Conservation (phyloP, 2,888 invertebrate species). For the Tholera decimalis region DNA sequence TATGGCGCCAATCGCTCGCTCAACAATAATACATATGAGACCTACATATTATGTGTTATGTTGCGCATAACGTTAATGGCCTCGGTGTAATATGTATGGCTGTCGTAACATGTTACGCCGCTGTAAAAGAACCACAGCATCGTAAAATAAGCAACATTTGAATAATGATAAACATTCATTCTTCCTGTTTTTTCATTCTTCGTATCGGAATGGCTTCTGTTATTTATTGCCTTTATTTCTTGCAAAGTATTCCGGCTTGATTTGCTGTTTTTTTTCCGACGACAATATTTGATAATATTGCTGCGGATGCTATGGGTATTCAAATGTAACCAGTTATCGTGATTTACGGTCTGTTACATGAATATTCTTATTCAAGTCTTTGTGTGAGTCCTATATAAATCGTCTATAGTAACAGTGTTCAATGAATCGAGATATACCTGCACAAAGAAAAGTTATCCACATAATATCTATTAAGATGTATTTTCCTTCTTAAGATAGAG, state of each 20-base stretch:
- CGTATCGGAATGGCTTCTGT: slow-evolving; percentile 40
- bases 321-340: slow-evolving; percentile 34
- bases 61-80: slow-evolving; percentile 32
- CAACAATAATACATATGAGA: slow-evolving; percentile 38
- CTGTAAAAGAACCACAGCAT: slow-evolving; percentile 34
- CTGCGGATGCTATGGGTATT: slow-evolving; percentile 31
- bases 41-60: slow-evolving; percentile 30
- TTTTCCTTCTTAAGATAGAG: background rate
- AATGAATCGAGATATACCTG: background rate
- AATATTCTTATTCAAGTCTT: slow-evolving; percentile 25
- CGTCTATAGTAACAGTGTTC: background rate
- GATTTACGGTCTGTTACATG: slow-evolving; percentile 40
- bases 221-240: slow-evolving; percentile 63
- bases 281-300: slow-evolving; percentile 53
- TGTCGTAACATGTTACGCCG: slow-evolving; percentile 32
- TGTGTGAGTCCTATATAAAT: background rate
- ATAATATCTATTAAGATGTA: background rate
- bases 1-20: slow-evolving; percentile 51
- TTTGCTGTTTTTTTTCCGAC: slow-evolving; percentile 55
- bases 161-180: slow-evolving; percentile 63
- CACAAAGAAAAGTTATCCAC: background rate
- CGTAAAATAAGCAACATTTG: slow-evolving; percentile 61
- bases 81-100: slow-evolving; percentile 25
- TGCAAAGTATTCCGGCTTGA: slow-evolving; percentile 51
- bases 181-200: slow-evolving; percentile 58